Evolutionary conservation across 1,140 invertebrate species (phyloP), one percentile per base, ranked within the genome.

Genomic region (Formica selysi): DNA sequence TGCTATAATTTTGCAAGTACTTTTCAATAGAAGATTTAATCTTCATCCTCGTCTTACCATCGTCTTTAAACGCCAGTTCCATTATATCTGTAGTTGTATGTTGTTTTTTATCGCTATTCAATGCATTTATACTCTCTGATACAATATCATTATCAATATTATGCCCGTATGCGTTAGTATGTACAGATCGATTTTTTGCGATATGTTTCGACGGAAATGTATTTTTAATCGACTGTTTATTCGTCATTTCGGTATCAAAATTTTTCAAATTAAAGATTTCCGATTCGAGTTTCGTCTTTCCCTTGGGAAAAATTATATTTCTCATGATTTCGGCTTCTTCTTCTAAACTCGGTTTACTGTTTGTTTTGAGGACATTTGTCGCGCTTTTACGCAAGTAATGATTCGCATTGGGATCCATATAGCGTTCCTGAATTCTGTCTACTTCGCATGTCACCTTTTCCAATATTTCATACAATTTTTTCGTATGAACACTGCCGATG

Each of bases 391-490:
- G 76, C 13, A 86, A 51, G 10, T 65, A 70, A 54, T 64, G 57
- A 65, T 89, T 86, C 10, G 84, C 62, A 10, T 61, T 86, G 2
- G 86, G 41, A 68, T 84, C 22, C 29, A 51, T 48, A 8, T 86
- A 88, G 0, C 51, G 68, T 57, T 10, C 79, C 32, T 92, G 86
- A n/a, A 91, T 79, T 26, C 61, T 88, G 13, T 91, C 67, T 29
- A 87, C 67, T 1, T 91, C 62, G 0, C 32, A 26, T 2, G 83
- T 87, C 62, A 90, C 78, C 10, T 74, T 89, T 16, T 89, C 85
- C 4, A 92, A n/a, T 0, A 68, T 87, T 1, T 91, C 78, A 32
- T 90, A 89, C 4, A 92, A 70, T 41, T 90, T 87, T 65, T 61
- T 90, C 32, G 73, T 80, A 29, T 41, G 62, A 1, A 13, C 11